Evolutionary conservation across 2,797 vertebrate species (phyloP).

Genomic region (Hemibagrus guttatus): DNA sequence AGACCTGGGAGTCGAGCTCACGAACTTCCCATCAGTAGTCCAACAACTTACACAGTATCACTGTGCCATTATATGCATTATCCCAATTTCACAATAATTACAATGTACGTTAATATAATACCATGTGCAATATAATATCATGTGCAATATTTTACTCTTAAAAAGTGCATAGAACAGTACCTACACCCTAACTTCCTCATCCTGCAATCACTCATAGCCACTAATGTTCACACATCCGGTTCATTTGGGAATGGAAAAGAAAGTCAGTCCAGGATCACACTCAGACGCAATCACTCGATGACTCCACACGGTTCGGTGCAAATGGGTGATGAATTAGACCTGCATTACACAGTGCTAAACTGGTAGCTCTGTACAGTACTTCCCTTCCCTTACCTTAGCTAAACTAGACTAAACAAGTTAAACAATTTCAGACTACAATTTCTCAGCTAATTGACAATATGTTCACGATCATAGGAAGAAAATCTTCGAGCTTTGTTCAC

Average conservation of each 20-base stretch:
- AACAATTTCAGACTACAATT: background rate
- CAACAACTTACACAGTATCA: too few species aligned
- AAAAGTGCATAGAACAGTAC: background rate
- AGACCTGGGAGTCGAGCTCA: too few species aligned
- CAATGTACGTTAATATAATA: too few species aligned
- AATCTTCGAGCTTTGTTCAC: background rate
- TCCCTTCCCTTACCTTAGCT: too few species aligned
- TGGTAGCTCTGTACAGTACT: background rate
- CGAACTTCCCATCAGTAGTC: too few species aligned
- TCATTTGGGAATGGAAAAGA: constrained; percentile 6
- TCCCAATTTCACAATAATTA: too few species aligned
- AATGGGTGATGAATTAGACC: background rate
- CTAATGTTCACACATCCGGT: constrained; percentile 6
- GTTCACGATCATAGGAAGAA: background rate
- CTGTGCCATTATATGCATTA: too few species aligned
- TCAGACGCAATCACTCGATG: background rate
- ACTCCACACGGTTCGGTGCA: background rate
- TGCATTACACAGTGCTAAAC: too few species aligned
- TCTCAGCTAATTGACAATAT: background rate
- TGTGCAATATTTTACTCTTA: too few species aligned
- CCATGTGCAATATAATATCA: too few species aligned
- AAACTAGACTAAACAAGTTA: background rate
- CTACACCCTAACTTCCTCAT: constrained; percentile 16
- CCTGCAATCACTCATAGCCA: background rate
- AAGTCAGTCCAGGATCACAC: background rate